These are phyloP conservation scores for Agrotis ipsilon DNA, from an alignment of 2,888 invertebrate genomes.

Conservation along the genomic window DNA sequence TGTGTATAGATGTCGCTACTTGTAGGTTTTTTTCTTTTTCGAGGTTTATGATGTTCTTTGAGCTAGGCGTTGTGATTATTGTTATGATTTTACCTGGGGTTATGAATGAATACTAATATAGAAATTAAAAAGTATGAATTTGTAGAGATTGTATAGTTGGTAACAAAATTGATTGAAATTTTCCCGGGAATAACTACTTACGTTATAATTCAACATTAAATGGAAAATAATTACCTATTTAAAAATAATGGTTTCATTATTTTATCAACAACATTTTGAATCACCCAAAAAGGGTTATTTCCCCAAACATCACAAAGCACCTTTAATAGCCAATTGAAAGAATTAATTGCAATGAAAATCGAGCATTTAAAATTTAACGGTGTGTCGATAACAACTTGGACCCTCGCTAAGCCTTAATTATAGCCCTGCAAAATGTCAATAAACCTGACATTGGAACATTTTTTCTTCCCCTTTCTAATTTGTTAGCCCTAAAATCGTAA, in stretches of 20 bases:
- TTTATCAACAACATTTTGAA: constrained; percentile 19
- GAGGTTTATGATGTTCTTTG: neutral
- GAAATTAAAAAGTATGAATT: too few species aligned
- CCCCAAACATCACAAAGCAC: constrained; percentile 25
- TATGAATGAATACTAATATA: too few species aligned
- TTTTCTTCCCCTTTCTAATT: constrained; percentile 88
- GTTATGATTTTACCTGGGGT: neutral
- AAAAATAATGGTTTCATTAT: neutral
- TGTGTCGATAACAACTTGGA: constrained; percentile 80
- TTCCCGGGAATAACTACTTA: neutral
- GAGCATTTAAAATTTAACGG: constrained; percentile 83
- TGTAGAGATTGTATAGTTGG: neutral
- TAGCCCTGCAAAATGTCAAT: constrained; percentile 88
- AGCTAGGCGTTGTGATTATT: neutral
- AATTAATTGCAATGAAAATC: constrained; percentile 82
- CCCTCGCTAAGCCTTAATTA: constrained; percentile 88
- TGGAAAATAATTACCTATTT: neutral
- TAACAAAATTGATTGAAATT: neutral
- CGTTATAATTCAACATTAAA: too few species aligned
- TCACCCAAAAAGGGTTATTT: neutral
- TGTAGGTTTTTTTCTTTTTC: neutral
- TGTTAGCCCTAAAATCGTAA: constrained; percentile 88
- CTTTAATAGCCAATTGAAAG: constrained; percentile 72
- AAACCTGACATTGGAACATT: constrained; percentile 86
- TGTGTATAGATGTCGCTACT: constrained; percentile 49